A percentile compares a stretch with the other conserved stretches of the same genome.
Evolutionary conservation across 1,140 invertebrate genomes (phyloP).

Genomic region (Tetramorium alpestre): DNA sequence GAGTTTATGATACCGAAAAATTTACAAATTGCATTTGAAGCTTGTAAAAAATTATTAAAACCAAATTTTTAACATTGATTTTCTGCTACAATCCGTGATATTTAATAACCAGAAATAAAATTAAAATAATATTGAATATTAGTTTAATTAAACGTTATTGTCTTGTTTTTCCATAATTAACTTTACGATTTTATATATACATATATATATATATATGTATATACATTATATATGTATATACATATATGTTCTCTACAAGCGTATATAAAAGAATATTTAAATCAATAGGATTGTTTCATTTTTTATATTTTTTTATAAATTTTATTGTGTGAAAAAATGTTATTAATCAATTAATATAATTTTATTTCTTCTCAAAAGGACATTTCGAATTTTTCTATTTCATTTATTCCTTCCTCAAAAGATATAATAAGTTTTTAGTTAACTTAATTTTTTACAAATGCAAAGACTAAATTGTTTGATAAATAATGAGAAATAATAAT

Average conservation of each 20-base stretch:
- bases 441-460: background rate
- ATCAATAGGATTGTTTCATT: background rate
- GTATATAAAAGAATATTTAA: background rate
- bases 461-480: background rate
- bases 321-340: background rate
- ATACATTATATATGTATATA: no score
- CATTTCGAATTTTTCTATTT: background rate
- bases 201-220: no score
- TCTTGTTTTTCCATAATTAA: background rate
- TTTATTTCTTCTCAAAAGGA: background rate
- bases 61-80: background rate
- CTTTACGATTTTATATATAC: background rate
- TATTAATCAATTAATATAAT: background rate
- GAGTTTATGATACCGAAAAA: background rate
- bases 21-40: background rate
- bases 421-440: background rate
- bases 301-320: background rate
- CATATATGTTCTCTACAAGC: background rate
- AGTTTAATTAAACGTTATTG: background rate
- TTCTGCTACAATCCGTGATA: background rate
- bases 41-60: background rate
- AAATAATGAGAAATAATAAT: background rate
- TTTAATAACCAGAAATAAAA: background rate
- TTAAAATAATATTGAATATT: background rate
- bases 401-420: background rate